Evolutionary conservation across 1,140 invertebrate species (phyloP), one percentile per base, ranked within the genome.

Genomic region (Pararge aegeria): DNA sequence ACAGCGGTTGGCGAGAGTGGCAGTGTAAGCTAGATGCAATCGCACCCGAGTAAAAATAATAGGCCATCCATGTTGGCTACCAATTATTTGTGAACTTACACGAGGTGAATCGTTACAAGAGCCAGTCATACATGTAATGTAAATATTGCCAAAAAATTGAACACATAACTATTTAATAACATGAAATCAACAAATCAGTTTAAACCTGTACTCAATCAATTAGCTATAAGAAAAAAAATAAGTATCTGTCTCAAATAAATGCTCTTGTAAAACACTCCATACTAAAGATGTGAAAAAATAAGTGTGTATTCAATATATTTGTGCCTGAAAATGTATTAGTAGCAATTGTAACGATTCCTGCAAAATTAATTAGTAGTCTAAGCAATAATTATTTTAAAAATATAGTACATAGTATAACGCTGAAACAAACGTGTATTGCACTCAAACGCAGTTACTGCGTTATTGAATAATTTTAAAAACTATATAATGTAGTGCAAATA

Each of bases 1-100:
- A 86, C 81, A 87, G 86, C 84, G 84, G 86, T 89, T 79, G 84
- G 86, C 83, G 84, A 85, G 78, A 72, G 73, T 86, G 83, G 86
- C 86, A 87, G 86, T 89, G 86, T 80, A 71, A 68, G 73, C 70
- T 73, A 61, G 64, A 67, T 66, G 66, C 63, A 66, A 51, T 77
- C 70, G 74, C 64, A 72, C 64, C 61, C 65, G 70, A 60, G 61
- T 61, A 56, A 75, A 64, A 68, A 79, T 62, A 74, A 80, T 85
- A 83, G 82, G 83, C 83, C 83, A 79, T 76, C 76, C 65, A 61
- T 80, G 86, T 89, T 89, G 86, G 86, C 86, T 89, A 89, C 84
- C 82, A 89, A 89, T 89, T 87, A 89, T 89, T 82, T 66, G 57
- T 55, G 65, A 64, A 70, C 50, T 65, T 70, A 74, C 29, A 18